Evolutionary conservation across 2,113 vertebrate genomes (phyloP).

Genomic region (Pachypanchax playfairii): DNA sequence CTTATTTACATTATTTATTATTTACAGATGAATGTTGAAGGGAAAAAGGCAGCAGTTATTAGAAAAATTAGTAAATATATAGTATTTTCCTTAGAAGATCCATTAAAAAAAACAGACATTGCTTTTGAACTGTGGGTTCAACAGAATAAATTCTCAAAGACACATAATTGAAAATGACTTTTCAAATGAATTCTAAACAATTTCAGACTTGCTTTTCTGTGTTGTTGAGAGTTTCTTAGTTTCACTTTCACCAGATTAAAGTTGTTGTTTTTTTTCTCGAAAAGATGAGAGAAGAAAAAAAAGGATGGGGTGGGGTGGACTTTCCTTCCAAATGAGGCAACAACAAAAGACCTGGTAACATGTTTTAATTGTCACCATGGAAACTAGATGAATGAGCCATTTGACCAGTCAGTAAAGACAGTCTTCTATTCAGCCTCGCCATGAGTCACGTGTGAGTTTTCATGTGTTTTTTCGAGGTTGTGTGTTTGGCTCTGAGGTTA

Average conservation of each 20-base stretch:
- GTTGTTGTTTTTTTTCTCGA: no score
- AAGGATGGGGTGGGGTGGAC: slow-evolving; percentile 28
- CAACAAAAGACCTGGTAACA: slow-evolving; percentile 93
- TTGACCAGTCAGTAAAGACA: slow-evolving; percentile 95
- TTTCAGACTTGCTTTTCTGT: background rate
- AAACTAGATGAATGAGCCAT: slow-evolving; percentile 97
- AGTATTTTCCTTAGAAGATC: no score
- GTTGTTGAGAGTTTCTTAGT: slow-evolving; percentile 30
- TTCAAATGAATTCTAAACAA: background rate
- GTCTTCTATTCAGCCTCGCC: slow-evolving; percentile 88
- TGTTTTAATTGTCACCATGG: slow-evolving; percentile 97
- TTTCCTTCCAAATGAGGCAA: no score
- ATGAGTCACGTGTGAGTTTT: no score
- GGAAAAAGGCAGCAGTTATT: no score
- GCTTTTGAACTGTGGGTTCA: no score
- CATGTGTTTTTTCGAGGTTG: slow-evolving; percentile 38
- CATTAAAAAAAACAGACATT: no score
- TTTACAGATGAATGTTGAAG: no score
- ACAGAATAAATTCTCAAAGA: no score
- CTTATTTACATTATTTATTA: no score
- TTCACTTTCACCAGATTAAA: slow-evolving; percentile 75
- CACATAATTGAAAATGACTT: no score
- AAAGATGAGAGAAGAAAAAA: background rate
- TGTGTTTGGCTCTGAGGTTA: slow-evolving; percentile 29
- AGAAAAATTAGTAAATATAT: no score